Conservation (phyloP, 2,888 invertebrate species). For the Tenthredo livida region DNA sequence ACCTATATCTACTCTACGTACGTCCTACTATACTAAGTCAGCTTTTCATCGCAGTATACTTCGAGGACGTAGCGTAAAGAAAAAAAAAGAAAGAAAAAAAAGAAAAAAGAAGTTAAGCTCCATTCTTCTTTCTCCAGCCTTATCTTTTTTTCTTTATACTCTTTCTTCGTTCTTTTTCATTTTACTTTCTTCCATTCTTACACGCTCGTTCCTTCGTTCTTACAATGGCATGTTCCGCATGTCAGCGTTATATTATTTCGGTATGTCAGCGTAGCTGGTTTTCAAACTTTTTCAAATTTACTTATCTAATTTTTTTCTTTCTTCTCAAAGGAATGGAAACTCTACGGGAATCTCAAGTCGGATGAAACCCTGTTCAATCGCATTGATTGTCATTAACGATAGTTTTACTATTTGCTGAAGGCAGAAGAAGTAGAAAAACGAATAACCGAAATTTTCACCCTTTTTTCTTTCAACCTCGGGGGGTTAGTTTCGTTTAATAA, state of each 20-base stretch:
- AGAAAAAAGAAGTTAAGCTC: slow-evolving; percentile 16
- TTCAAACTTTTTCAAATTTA: background rate
- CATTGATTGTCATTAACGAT: background rate
- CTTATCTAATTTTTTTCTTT: background rate
- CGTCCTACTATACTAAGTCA: slow-evolving; percentile 1
- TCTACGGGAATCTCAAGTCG: background rate
- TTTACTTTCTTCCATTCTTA: slow-evolving; percentile 26
- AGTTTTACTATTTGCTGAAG: background rate
- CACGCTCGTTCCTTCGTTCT: background rate
- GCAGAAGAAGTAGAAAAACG: background rate
- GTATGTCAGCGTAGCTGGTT: background rate
- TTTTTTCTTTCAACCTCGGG: too few species aligned
- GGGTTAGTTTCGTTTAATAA: background rate
- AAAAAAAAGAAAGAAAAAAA: background rate
- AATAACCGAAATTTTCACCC: background rate
- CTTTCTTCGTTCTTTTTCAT: slow-evolving; percentile 13
- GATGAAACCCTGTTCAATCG: background rate
- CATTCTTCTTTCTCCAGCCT: background rate
- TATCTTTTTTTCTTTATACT: background rate
- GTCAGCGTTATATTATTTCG: background rate
- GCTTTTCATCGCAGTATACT: slow-evolving; percentile 41
- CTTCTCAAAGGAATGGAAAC: background rate
- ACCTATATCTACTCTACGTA: slow-evolving; percentile 1
- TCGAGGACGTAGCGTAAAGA: slow-evolving; percentile 16
- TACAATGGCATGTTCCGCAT: slow-evolving; percentile 10